Evolutionary conservation across 2,797 vertebrate species (phyloP), one percentile per base, ranked within the genome.

Genomic region (Cottoperca gobio): DNA sequence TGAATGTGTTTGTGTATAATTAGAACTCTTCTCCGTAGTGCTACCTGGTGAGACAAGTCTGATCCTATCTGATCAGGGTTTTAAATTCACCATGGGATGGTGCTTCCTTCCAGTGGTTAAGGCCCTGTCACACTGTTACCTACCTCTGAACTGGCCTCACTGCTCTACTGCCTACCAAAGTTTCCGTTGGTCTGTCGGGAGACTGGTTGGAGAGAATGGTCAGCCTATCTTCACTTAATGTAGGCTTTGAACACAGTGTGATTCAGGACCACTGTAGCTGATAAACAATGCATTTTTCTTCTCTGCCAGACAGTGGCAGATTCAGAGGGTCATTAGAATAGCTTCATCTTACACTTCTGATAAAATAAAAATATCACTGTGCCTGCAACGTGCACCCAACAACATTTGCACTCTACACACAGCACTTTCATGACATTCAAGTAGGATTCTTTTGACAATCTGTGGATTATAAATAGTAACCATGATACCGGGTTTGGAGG

Each of bases 31-130:
- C 31, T 59, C 39, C 26, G 4, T 2, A 57, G 43, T n/a, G 23
- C 21, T 6, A 23, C 24, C 64, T 63, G 37, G 5, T n/a, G 77
- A 73, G 63, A 42, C 37, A 26, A 63, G 43, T 50, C 0, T 50
- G 28, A 8, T 6, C 70, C 28, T n/a, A 39, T 19, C 58, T 73
- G 57, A 58, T 3, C 50, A 54, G 66, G 24, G 17, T n/a, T n/a
- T n/a, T n/a, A n/a, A n/a, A n/a, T n/a, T n/a, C n/a, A n/a, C n/a
- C n/a, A n/a, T n/a, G n/a, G n/a, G n/a, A n/a, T n/a, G n/a, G n/a
- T n/a, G n/a, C n/a, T 26, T 26, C 26, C 26, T 26, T 26, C 26
- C 26, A 26, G 26, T n/a, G n/a, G n/a, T n/a, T n/a, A n/a, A n/a
- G n/a, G n/a, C n/a, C n/a, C n/a, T n/a, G n/a, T n/a, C n/a, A n/a